Evolutionary conservation across 2,888 invertebrate species (phyloP), one percentile per base, ranked within the genome.

Genomic region (Subacronicta megacephala): DNA sequence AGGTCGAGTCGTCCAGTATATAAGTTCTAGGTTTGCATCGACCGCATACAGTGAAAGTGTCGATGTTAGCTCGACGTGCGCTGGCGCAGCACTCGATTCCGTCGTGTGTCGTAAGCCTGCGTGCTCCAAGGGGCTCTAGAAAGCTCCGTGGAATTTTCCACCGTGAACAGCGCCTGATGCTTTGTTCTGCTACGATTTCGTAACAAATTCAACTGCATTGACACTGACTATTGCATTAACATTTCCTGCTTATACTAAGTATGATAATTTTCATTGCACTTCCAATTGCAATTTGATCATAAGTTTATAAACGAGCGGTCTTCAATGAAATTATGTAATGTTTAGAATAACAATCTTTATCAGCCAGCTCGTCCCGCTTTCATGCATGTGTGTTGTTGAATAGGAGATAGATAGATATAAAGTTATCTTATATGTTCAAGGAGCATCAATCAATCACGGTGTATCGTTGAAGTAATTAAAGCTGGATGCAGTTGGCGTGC

Each of bases 21-120:
- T 40, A 49, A n/a, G 37, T 67, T 44, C 45, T 68, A 45, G 47
- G 41, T 73, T 61, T 75, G 59, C 72, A 72, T 72, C 47, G 61
- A 67, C 61, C 61, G 80, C 68, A 72, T 74, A 76, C 79, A 92
- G 93, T 93, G 93, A 93, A 93, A 93, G 92, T 93, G 83, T 76
- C 80, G 73, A 74, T 77, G 72, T 72, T 68, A 73, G 72, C 51
- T 56, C 59, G 49, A 54, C 61, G 49, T 64, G 70, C 69, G 65
- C 62, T 55, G 69, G 63, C 76, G 63, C 68, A 67, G 68, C 72
- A 67, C 65, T 59, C 51, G 41, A 15, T 44, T 45, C 62, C 65
- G 72, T 62, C 60, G 72, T 68, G 76, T 90, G 87, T 88, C 83
- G 90, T 84, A 90, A 90, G 87, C 69, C 75, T 58, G 62, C 78